phyloP scores from a whole-genome alignment of 2,113 vertebrate genomes.

The Aplodontia rufa region DNA sequence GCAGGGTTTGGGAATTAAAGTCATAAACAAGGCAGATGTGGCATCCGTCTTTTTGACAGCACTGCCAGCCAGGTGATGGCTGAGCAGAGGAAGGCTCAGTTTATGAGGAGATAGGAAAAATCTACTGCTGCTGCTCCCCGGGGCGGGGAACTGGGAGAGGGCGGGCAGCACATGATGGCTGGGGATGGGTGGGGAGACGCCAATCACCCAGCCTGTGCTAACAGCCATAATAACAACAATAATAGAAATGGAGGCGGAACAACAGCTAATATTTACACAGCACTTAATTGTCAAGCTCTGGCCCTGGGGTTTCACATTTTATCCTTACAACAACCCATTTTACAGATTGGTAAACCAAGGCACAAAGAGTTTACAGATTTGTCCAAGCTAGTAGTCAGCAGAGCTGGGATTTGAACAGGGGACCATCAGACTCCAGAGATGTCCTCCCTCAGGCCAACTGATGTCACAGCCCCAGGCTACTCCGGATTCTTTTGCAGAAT shows the following conservation, averaged over 20 bases:
- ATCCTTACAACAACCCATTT: not conserved
- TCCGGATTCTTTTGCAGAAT: not conserved
- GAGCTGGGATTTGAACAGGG: not conserved
- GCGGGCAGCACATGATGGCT: not conserved
- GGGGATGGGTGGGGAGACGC: not conserved
- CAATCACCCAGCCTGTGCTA: not conserved
- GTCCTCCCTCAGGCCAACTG: not conserved
- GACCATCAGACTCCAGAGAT: not conserved
- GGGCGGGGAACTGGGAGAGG: not conserved
- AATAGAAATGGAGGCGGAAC: not conserved
- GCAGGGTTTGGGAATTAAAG: constrained; percentile 69
- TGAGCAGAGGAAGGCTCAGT: constrained; percentile 78
- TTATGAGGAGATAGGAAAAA: constrained; percentile 84
- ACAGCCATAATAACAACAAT: not conserved
- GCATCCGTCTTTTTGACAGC: constrained; percentile 85
- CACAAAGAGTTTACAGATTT: not conserved
- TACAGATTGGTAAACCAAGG: not conserved
- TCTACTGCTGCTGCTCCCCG: constrained; percentile 79
- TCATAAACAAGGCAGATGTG: constrained; percentile 77
- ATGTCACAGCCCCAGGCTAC: not conserved
- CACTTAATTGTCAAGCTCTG: not conserved
- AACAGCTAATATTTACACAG: not conserved
- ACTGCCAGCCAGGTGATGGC: constrained; percentile 78
- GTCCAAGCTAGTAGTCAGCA: not conserved
- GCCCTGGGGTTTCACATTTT: not conserved